These are phyloP conservation scores for Rousettus madagascariensis DNA, from an alignment of 2,797 vertebrate species.

Conservation along the genomic window DNA sequence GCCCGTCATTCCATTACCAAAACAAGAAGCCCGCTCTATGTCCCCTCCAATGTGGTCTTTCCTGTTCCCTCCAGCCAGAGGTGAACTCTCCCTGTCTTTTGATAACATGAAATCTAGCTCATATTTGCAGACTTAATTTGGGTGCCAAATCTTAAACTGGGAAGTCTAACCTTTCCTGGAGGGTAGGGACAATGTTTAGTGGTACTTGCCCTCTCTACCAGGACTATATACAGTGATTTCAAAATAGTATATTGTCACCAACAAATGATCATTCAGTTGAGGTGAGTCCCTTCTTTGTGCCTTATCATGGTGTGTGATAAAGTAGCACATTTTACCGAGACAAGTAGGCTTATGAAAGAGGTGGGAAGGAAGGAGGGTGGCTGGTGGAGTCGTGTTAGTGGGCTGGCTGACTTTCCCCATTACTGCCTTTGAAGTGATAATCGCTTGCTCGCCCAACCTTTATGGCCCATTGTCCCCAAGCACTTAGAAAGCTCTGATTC, in stretches of 20 bases:
- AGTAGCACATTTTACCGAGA: background rate
- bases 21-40: background rate
- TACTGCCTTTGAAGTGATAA: background rate
- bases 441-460: background rate
- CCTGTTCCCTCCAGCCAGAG: background rate
- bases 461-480: background rate
- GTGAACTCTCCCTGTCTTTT: background rate
- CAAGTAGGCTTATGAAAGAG: background rate
- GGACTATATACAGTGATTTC: background rate
- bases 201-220: background rate
- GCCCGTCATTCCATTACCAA: background rate
- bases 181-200: too few relatives aligned
- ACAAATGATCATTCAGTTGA: background rate
- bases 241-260: background rate
- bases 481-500: background rate
- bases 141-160: background rate
- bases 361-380: too few relatives aligned
- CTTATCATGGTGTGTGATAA: background rate
- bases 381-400: background rate
- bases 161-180: background rate
- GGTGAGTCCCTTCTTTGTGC: background rate
- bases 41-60: background rate
- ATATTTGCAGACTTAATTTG: background rate
- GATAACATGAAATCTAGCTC: background rate
- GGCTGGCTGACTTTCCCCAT: background rate